Evolutionary conservation across 2,797 vertebrate genomes (phyloP), one percentile per base, ranked within the genome.

Genomic region (Sebastes paucispinis): DNA sequence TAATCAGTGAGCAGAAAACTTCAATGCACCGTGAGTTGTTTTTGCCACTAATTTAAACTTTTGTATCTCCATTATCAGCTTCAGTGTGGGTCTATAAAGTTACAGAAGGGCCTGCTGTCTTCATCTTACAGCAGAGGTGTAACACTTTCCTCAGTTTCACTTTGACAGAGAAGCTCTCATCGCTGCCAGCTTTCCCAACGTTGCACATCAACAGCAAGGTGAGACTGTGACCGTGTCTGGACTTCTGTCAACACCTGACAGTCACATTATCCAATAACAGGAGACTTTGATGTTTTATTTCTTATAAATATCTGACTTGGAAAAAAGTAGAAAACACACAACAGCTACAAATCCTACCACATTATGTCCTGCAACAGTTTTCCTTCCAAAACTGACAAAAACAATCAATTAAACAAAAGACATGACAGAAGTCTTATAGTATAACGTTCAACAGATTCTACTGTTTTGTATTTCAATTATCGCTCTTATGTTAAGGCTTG

Each of bases 201-300:
- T 94, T 83, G 83, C 83, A 83, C 89, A 81, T 93, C 85, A 89
- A 86, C 93, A 87, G 88, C 80, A 73, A 76, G 64, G 87, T 75
- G 80, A 90, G 80, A 84, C 75, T 29, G 80, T n/a, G 67, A 80
- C 87, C 52, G 14, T 16, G 75, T 79, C 55, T 34, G 63, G 72
- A 60, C 69, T 72, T 79, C 80, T 70, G 73, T 85, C 75, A 67
- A 27, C 77, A 29, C 69, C 54, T 75, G 59, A 80, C 75, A 59
- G 55, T 8, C 10, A 11, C 5, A 25, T 50, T 50, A 57, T 78
- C 24, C 69, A 68, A 65, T 20, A 34, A 50, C 36, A 24, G 25
- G 59, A 69, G 2, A 39, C 67, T 80, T 71, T 66, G 39, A 18
- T 59, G 31, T 52, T 64, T 62, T 57, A 58, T 25, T n/a, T 14